Percentiles rank a stretch among this genome's conserved stretches.
Conservation (phyloP, 1,140 invertebrate species). For the Saccostrea glomerata region DNA sequence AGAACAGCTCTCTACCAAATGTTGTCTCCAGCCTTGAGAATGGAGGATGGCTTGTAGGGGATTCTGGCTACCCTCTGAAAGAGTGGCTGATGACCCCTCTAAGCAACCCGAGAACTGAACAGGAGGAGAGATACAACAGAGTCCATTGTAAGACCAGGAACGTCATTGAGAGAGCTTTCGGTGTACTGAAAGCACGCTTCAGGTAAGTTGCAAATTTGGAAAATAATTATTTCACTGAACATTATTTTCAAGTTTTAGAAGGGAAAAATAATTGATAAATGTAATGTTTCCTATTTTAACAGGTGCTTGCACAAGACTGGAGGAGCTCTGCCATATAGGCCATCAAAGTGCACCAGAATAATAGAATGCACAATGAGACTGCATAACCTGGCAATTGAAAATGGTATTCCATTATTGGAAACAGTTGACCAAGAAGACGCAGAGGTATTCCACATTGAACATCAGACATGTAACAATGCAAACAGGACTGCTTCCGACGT, state of each 20-base stretch:
- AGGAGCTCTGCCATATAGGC: conserved; percentile 14
- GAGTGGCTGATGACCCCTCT: conserved; percentile 46
- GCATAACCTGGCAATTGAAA: conserved; percentile 33
- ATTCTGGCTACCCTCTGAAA: conserved; percentile 39
- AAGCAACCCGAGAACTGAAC: neutral
- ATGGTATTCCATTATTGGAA: neutral
- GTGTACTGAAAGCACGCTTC: conserved; percentile 20
- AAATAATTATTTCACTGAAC: too few relatives aligned
- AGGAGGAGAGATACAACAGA: conserved; percentile 19
- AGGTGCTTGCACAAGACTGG: conserved; percentile 46
- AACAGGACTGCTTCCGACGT: too few relatives aligned
- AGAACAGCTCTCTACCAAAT: neutral
- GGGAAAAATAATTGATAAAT: too few relatives aligned
- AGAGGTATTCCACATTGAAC: too few relatives aligned
- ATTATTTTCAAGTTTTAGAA: too few relatives aligned
- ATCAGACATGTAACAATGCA: too few relatives aligned
- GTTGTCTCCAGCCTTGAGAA: neutral
- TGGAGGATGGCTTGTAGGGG: conserved; percentile 37
- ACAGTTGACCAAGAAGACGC: too few relatives aligned
- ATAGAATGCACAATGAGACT: conserved; percentile 31
- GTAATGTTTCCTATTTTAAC: neutral
- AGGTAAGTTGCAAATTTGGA: neutral
- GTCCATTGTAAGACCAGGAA: neutral
- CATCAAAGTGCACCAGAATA: conserved; percentile 39
- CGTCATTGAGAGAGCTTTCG: conserved; percentile 9